Evolutionary conservation across 2,888 invertebrate species (phyloP), one percentile per base, ranked within the genome.

Genomic region (Scotopteryx bipunctaria): DNA sequence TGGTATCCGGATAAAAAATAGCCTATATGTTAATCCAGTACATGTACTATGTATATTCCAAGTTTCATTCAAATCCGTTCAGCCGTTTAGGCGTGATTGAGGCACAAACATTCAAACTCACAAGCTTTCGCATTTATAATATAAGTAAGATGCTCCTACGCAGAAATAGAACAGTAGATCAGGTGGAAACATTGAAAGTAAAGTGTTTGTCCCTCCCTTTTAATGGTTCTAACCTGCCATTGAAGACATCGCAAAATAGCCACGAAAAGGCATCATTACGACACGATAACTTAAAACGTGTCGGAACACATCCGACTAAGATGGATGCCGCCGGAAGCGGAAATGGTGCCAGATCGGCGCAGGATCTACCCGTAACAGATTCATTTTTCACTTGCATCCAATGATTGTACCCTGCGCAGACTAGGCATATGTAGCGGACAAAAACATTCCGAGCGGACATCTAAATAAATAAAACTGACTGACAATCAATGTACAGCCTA

Each of bases 311-410:
- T 82, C 83, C 81, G 83, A 85, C 81, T 79, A 75, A 84, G 86
- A 86, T 86, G 79, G 84, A 86, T 86, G 77, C 76, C 44, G 36
- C 63, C 78, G 86, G 83, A 86, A 80, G 25, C 69, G 86, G 86
- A 86, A 85, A 86, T 84, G 86, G 78, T 80, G 69, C 72, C 66
- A 77, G 74, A 82, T 80, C 82, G 69, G 66, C 64, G 69, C 64
- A 67, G 44, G 73, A 76, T 78, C 75, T 75, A 71, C 81, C 83
- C 83, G 77, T 72, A 78, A 78, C 76, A 67, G 76, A 79, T 77
- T 78, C 84, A 86, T 86, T 85, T 84, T 85, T 86, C 84, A 83
- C 72, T 71, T 64, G 27, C 44, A 41, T 32, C 11, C 50, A 48
- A 59, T 55, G 42, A 40, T 32, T 46, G 27, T 45, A 14, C 35